A percentile compares a stretch with the other conserved stretches of the same genome.
Evolutionary conservation across 2,888 invertebrate species (phyloP).

Genomic region (Strigamia crassipes): DNA sequence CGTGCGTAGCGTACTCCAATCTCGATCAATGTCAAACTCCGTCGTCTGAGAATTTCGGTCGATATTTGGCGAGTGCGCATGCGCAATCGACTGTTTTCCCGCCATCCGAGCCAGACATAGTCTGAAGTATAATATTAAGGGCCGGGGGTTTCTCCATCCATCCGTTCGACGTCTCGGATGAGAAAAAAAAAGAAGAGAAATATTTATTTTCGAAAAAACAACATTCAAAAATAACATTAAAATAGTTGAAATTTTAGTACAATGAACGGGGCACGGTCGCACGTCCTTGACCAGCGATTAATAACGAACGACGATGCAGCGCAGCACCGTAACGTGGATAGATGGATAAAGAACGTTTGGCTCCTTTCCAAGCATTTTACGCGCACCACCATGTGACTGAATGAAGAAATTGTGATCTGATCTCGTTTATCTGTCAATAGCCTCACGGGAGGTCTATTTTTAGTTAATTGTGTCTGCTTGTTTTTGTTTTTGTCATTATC

Average conservation of each 20-base stretch:
- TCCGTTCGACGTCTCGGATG: not conserved
- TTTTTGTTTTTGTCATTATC: not conserved
- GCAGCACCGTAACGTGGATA: not conserved
- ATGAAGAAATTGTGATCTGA: not conserved
- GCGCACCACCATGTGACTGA: not conserved
- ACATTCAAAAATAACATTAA: no score
- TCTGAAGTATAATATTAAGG: not conserved
- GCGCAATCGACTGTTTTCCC: slow-evolving; percentile 17
- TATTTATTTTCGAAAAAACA: no score
- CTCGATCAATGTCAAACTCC: slow-evolving; percentile 19
- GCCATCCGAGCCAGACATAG: slow-evolving; percentile 9
- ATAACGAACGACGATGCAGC: not conserved
- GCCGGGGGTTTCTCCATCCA: not conserved
- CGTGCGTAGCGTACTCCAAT: not conserved
- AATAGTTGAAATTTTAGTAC: not conserved
- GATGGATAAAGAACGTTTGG: not conserved
- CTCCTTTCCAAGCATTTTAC: not conserved
- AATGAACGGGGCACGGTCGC: not conserved
- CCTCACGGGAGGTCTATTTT: not conserved
- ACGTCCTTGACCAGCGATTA: not conserved
- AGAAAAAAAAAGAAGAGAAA: no score
- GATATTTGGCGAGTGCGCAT: not conserved
- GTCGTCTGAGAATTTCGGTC: not conserved
- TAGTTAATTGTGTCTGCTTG: not conserved
- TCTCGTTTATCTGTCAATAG: not conserved